These are phyloP conservation scores for Sarcophaga peregrina DNA, from an alignment of 1,140 invertebrate genomes.

Conservation along the genomic window DNA sequence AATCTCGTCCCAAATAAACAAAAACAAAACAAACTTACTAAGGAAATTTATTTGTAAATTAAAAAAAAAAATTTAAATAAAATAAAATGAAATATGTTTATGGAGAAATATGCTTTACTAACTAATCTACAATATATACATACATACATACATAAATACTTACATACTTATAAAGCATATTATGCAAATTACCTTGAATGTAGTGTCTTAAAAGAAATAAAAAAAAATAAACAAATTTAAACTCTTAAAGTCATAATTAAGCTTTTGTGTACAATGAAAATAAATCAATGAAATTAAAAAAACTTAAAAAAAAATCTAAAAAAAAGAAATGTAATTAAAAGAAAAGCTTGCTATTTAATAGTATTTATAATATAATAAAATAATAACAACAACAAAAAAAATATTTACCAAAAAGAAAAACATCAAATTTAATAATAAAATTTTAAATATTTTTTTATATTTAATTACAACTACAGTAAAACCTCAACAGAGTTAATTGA, in stretches of 20 bases:
- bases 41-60: slow-evolving; percentile 1
- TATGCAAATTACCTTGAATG: slow-evolving; percentile 39
- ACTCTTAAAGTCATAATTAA: slow-evolving; percentile 25
- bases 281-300: not conserved
- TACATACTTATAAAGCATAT: slow-evolving; percentile 21
- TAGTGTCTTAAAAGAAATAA: slow-evolving; percentile 41
- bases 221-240: not conserved
- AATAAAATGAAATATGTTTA: not conserved
- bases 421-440: not conserved
- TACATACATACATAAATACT: too few relatives aligned
- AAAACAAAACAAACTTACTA: not conserved
- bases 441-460: too few relatives aligned
- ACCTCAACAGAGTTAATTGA: too few relatives aligned
- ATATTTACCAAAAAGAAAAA: slow-evolving; percentile 7
- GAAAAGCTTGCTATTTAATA: slow-evolving; percentile 53
- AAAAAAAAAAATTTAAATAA: not conserved
- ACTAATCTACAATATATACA: not conserved
- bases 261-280: slow-evolving; percentile 30
- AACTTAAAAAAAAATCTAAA: not conserved
- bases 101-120: slow-evolving; percentile 3
- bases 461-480: too few relatives aligned
- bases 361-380: slow-evolving; percentile 54
- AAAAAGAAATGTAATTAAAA: not conserved
- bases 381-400: slow-evolving; percentile 50
- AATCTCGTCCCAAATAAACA: slow-evolving; percentile 18